Base-by-base conservation (phyloP, 2,888 invertebrate genomes). In the Piscicola geometra region DNA sequence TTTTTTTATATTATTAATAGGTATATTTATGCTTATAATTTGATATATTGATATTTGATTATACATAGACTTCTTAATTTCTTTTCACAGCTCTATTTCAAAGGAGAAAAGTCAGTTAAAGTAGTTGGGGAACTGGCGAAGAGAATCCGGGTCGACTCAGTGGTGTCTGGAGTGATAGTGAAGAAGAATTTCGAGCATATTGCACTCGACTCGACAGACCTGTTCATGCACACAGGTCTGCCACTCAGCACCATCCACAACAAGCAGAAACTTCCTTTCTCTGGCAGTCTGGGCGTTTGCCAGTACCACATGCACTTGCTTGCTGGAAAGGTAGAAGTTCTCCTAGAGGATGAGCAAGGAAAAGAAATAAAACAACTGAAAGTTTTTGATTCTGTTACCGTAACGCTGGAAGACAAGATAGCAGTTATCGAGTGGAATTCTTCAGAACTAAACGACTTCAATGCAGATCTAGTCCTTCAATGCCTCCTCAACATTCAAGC, bases 131-230 rank as follows among this genome's bases (percentile, higher is more conserved):
- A 90, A 0, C 86, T 99, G 78, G 98, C 98, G 0, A 90, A 91
- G 72, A 89, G 90, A 67, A 93, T 96, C 0, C 89, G 89, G 80
- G 90, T 93, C 0, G 92, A 91, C 21, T 89, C 90, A 77, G 88
- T 89, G 78, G 86, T 99, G 2, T 93, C 96, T 5, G 99, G 99
- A 0, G 91, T 99, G 77, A 88, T 99, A 64, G 94, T 99, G 1
- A 97, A 97, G 86, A 89, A 97, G 76, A 98, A 99, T 86, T 99
- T 99, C 85, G 97, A 95, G 86, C 99, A 98, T 85, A 96, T 98
- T 85, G 89, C 99, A 75, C 87, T 99, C 79, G 91, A 93, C 1
- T 92, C 98, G 0, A 88, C 90, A 1, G 99, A 99, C 86, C 88
- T 99, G 32, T 90, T 93, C 79, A 96, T 91, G 84, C 99, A 99